A percentile compares a stretch with the other conserved stretches of the same genome.
Conservation (phyloP, 2,113 vertebrate genomes). For the Macaca fascicularis region DNA sequence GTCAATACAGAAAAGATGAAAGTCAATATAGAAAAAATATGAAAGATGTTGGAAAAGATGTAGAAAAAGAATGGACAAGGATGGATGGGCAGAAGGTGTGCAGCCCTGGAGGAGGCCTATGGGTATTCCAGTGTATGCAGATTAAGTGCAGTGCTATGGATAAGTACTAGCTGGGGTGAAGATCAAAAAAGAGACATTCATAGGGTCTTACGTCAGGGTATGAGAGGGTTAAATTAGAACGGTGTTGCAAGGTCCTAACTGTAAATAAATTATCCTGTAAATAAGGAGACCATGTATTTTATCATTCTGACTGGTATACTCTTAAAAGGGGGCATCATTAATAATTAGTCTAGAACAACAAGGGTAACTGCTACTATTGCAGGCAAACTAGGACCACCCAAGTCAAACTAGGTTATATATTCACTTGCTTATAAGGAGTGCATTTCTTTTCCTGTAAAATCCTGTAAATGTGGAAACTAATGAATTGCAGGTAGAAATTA, state of each 20-base stretch:
- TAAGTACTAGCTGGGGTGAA: neutral
- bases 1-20: neutral
- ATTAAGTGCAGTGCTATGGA: no score
- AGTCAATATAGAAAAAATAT: neutral
- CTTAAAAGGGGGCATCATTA: neutral
- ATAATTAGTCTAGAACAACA: neutral
- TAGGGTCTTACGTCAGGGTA: accelerated
- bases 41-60: neutral
- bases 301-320: neutral
- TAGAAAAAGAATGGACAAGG: neutral
- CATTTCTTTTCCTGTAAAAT: neutral
- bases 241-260: neutral
- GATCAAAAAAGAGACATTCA: neutral
- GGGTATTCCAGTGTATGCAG: neutral
- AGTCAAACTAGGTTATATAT: neutral
- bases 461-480: neutral
- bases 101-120: neutral
- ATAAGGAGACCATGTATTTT: neutral
- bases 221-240: neutral
- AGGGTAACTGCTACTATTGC: neutral
- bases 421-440: neutral
- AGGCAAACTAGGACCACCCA: neutral
- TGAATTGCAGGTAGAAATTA: neutral
- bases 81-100: neutral
- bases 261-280: neutral